Base-by-base conservation (phyloP, 2,113 vertebrate species). In the Eulacestoma nigropectus region DNA sequence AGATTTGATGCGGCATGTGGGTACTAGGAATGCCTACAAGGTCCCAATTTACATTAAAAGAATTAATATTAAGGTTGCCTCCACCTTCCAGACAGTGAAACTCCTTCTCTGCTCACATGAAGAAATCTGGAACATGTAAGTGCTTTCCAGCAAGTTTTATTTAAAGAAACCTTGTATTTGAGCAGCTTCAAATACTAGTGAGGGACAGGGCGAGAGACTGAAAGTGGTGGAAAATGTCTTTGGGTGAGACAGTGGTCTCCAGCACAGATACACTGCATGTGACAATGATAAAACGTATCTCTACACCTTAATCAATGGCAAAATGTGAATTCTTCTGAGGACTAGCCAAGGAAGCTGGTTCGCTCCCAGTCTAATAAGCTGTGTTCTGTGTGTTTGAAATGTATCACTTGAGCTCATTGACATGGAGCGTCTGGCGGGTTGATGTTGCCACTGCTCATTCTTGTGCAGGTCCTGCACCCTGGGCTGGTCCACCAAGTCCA, bases 401-500 rank as follows among this genome's bases (percentile, higher is more conserved):
- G 5, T 5, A 12, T 84, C 17, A 1, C 53, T 70, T 72, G 4
- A 82, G 23, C 21, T 46, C 32, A 13, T 19, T 37, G 76, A 49
- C 44, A 5, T 7, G 3, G 29, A 30, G 26, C 4, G 1, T 67
- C 16, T 60, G 29, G 5, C 22, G 27, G 22, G 22, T 9, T 89
- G 23, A 52, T 89, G 60, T 70, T 84, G 78, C 50, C 21, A 22
- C 47, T 15, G 41, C 32, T 89, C 25, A 13, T 95, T 82, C 53
- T 17, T 37, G 32, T 14, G 11, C 87, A 99, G 99, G 99, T 99
- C 62, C 77, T 99, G 76, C 99, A 99, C 91, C 99, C 99, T 59
- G 99, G 98, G 33, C 96, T 99, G 76, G 98, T 98, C 72, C 97
- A 97, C 37, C 99, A 99, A 96, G 99, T 99, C 53, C 97, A 98